Base-by-base conservation (phyloP, 1,140 invertebrate species). In the Hylyphantes graminicola region DNA sequence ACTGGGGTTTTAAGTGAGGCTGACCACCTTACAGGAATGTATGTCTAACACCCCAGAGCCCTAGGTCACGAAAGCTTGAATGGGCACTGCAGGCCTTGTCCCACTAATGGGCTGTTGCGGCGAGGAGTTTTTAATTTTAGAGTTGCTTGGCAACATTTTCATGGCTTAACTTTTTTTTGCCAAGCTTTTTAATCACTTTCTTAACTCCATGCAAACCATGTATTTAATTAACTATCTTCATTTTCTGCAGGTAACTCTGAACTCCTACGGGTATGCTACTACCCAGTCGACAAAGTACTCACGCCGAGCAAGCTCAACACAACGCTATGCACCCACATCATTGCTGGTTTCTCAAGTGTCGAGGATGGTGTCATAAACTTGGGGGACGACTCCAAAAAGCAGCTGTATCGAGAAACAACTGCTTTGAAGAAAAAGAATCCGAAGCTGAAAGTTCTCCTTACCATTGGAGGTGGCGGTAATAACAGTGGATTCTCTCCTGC, bases 321-420 rank as follows among this genome's bases (percentile, higher is more conserved):
- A n/a, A 77, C 76, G 17, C 89, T 96, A 77, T 96, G 95, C 89
- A 95, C 95, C 12, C 95, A 96, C 90, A 93, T 96, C 73, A 95
- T 95, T 89, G 88, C 95, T 67, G 94, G 93, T 55, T 94, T 95
- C 90, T 93, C 93, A 65, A 88, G 88, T 65, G 90, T 96, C 59
- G 88, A 88, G n/a, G 93, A 95, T 87, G 92, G 91, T 83, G 90
- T 90, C 2, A 89, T 95, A 17, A 86, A 89, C 85, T 87, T 89
- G 19, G 84, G 86, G 10, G 88, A 91, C 85, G 88, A 88, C 21
- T 79, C 89, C 64, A 88, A 89, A 85, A 63, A 84, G n/a, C 86
- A 89, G 78, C 87, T 91, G 48, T 91, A 94, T 70, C 83, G 90
- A 67, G 88, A 92, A 85, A 89, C 94, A 0, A 88, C 92, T 0